Conservation (phyloP, 2,888 invertebrate genomes). For the Luperina nickerlii region DNA sequence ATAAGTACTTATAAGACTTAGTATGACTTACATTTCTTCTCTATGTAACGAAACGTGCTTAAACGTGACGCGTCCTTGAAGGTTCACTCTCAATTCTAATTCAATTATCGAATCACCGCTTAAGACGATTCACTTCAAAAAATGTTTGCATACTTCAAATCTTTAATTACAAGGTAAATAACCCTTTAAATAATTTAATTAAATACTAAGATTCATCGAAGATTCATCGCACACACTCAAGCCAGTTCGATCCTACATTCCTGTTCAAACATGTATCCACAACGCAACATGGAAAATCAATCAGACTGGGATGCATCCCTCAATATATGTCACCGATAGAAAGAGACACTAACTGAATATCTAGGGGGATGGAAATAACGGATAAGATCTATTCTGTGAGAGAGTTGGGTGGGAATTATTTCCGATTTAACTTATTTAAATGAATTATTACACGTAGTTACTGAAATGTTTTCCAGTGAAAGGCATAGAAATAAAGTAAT, state of each 20-base stretch:
- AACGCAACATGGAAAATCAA: constrained; percentile 66
- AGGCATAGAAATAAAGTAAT: not conserved
- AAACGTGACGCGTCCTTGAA: too few relatives aligned
- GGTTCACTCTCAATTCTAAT: too few relatives aligned
- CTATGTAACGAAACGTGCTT: too few relatives aligned
- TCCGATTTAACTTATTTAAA: constrained; percentile 21
- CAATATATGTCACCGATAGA: constrained; percentile 29
- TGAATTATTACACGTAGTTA: not conserved
- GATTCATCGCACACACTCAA: constrained; percentile 25
- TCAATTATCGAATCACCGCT: not conserved
- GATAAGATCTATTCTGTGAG: constrained; percentile 14
- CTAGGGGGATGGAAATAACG: constrained; percentile 4
- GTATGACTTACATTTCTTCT: too few relatives aligned
- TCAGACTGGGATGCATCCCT: constrained; percentile 50
- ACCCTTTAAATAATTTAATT: not conserved
- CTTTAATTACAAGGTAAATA: not conserved
- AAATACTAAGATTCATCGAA: constrained; percentile 14
- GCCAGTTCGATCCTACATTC: constrained; percentile 37
- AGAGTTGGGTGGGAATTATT: constrained; percentile 3
- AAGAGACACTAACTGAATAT: constrained; percentile 29
- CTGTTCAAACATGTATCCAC: constrained; percentile 60
- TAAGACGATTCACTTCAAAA: too few relatives aligned
- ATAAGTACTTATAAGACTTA: too few relatives aligned
- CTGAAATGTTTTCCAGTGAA: not conserved
- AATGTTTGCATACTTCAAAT: not conserved